A percentile compares a stretch with the other conserved stretches of the same genome.
Conservation (phyloP, 1,140 invertebrate species). For the Pseudomyrmex gracilis region DNA sequence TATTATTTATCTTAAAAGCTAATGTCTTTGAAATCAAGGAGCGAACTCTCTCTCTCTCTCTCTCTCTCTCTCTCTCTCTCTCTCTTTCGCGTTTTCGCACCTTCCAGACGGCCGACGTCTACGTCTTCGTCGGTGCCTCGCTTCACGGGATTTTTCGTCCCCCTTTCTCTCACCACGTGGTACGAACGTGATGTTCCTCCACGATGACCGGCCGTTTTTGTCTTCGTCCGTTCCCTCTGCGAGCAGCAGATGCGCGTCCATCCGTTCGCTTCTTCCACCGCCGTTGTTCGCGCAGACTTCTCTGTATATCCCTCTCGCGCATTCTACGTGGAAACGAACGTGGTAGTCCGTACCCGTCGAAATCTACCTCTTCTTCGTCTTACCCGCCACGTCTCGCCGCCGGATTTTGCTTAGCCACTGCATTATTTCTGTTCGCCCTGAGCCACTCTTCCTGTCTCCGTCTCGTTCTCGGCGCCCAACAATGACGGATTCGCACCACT, state of each 20-base stretch:
- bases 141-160: slow-evolving; percentile 52
- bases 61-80: background rate
- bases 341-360: slow-evolving; percentile 48
- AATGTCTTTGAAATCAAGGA: background rate
- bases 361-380: slow-evolving; percentile 44
- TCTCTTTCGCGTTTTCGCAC: background rate
- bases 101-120: slow-evolving; percentile 7
- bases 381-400: slow-evolving; percentile 12
- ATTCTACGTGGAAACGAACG: slow-evolving; percentile 39
- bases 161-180: slow-evolving; percentile 3
- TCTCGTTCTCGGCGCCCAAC: slow-evolving; percentile 31
- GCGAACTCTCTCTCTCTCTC: background rate
- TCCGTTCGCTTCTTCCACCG: slow-evolving; percentile 19
- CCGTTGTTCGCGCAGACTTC: slow-evolving; percentile 30
- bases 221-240: slow-evolving; percentile 35
- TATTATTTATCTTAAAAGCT: background rate
- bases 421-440: slow-evolving; percentile 64
- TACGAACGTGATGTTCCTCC: slow-evolving; percentile 14
- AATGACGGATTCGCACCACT: slow-evolving; percentile 52
- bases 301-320: slow-evolving; percentile 36
- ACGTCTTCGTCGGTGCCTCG: slow-evolving; percentile 26
- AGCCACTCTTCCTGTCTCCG: slow-evolving; percentile 1
- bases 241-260: slow-evolving; percentile 41
- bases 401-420: slow-evolving; percentile 59
- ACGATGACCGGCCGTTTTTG: slow-evolving; percentile 35